A percentile compares a stretch with the other conserved stretches of the same genome.
phyloP scores from a whole-genome alignment of 1,140 invertebrate species.

The Polypedilum pembai region DNA sequence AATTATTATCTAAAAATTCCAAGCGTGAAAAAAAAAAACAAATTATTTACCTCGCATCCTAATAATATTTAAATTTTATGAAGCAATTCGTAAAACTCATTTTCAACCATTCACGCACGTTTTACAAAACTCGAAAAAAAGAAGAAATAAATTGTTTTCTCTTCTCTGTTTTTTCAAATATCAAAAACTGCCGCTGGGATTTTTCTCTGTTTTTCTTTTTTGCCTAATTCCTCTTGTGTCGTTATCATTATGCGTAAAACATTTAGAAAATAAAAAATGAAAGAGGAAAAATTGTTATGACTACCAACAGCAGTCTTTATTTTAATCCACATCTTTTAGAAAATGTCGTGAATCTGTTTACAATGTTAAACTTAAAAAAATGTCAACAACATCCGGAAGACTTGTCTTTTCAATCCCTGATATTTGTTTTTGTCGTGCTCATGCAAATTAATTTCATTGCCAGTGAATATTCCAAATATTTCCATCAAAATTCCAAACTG shows the following conservation, averaged over 20 bases:
- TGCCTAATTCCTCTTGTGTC: not conserved
- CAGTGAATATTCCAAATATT: not conserved
- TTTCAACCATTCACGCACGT: slow-evolving; percentile 3
- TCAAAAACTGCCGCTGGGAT: not conserved
- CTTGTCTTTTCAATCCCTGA: not conserved
- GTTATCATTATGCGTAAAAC: not conserved
- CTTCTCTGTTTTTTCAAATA: not conserved
- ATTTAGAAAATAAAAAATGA: too few species aligned
- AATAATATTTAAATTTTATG: slow-evolving; percentile 7
- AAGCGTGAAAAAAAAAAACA: too few species aligned
- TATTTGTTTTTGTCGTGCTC: not conserved
- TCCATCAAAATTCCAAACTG: not conserved
- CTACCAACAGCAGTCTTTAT: not conserved
- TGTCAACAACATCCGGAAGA: not conserved
- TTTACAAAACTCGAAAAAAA: not conserved
- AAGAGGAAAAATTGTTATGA: not conserved
- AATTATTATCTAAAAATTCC: too few species aligned
- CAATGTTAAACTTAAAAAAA: not conserved
- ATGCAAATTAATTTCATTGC: not conserved
- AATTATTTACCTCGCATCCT: too few species aligned
- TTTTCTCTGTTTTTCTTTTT: not conserved
- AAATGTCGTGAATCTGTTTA: not conserved
- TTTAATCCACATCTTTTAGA: not conserved
- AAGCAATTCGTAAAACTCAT: not conserved
- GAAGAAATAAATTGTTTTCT: not conserved